phyloP scores from a whole-genome alignment of 2,888 invertebrate genomes.

The Tupiocoris notatus region DNA sequence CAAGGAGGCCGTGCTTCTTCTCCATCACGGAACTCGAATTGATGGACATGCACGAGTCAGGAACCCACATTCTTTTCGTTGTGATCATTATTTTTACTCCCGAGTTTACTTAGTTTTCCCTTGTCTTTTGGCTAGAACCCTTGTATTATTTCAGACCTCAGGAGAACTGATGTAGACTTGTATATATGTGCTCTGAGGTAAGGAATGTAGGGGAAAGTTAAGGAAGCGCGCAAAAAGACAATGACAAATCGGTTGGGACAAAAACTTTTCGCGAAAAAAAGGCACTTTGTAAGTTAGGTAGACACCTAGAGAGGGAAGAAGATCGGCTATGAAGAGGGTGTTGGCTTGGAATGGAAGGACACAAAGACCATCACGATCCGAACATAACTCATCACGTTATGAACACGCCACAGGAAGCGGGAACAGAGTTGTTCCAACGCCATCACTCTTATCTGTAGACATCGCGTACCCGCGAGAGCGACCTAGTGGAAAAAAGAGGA shows the following conservation, averaged over 20 bases:
- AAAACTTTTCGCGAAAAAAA: neutral
- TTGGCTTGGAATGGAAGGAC: neutral
- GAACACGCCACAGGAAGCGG: neutral
- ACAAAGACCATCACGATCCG: neutral
- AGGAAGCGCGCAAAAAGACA: neutral
- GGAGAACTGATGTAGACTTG: neutral
- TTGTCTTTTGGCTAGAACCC: too few species aligned
- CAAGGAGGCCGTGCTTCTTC: too few species aligned
- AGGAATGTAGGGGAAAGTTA: neutral
- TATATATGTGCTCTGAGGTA: neutral
- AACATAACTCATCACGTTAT: neutral
- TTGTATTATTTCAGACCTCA: too few species aligned
- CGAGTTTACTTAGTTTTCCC: too few species aligned
- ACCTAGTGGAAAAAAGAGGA: neutral
- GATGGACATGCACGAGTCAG: too few species aligned
- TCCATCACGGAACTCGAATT: too few species aligned
- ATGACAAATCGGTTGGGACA: neutral
- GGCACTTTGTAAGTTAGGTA: neutral
- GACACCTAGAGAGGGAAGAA: neutral
- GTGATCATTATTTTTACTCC: too few species aligned
- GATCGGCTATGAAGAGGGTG: neutral
- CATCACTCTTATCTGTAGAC: neutral
- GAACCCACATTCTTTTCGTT: too few species aligned
- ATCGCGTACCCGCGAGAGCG: neutral
- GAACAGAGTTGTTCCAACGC: neutral